Percentiles rank a stretch among this genome's conserved stretches.
Evolutionary conservation across 2,797 vertebrate genomes (phyloP).

Genomic region (Ctenosaura bakeri): DNA sequence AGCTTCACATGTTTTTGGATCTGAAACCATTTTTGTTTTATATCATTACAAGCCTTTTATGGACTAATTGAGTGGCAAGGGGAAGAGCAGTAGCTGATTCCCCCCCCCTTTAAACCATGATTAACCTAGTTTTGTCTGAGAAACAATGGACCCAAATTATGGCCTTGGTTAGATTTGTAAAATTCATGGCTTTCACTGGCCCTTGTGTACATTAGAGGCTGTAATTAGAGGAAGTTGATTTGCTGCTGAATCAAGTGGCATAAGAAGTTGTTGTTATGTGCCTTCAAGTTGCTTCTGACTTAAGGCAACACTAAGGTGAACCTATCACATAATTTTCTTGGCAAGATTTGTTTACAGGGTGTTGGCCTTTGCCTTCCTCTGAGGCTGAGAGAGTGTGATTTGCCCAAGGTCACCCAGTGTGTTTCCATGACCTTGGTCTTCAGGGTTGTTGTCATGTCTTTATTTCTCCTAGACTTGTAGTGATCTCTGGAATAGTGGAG

Average conservation of each 20-base stretch:
- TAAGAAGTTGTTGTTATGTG: background rate
- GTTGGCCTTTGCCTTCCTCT: too few species aligned
- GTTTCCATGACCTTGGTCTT: too few species aligned
- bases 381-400: too few species aligned
- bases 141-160: slow-evolving; percentile 21
- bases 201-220: background rate
- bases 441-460: too few species aligned
- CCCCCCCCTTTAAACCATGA: slow-evolving; percentile 35
- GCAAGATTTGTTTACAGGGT: too few species aligned
- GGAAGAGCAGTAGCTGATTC: slow-evolving; percentile 46
- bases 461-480: too few species aligned
- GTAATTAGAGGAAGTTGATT: background rate
- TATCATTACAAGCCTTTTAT: slow-evolving; percentile 52
- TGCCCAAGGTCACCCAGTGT: too few species aligned
- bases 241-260: slow-evolving; percentile 21
- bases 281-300: too few species aligned
- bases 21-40: slow-evolving; percentile 60
- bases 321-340: too few species aligned
- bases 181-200: slow-evolving; percentile 22
- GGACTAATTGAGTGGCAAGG: slow-evolving; percentile 59
- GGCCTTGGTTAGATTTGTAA: background rate
- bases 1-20: slow-evolving; percentile 52
- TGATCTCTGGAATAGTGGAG: too few species aligned
- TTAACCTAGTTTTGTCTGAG: slow-evolving; percentile 48
- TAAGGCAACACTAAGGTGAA: too few species aligned